phyloP scores from a whole-genome alignment of 2,888 invertebrate genomes.

The Micoletzkya japonica region DNA sequence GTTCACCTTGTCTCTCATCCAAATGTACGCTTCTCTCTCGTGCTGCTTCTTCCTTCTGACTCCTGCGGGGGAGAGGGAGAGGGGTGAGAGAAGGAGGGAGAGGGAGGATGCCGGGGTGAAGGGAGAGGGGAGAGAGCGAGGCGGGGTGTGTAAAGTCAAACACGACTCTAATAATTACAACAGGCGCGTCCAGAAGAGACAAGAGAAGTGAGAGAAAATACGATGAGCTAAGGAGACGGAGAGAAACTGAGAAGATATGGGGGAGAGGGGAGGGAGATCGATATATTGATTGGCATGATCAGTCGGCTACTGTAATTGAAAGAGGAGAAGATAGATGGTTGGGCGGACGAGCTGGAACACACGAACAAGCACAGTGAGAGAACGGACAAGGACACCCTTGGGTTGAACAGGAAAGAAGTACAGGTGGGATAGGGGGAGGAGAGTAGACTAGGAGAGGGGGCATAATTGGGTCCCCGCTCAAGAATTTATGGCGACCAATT shows the following conservation, averaged over 20 bases:
- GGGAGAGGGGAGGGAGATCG: not conserved
- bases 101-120: not conserved
- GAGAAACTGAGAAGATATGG: not conserved
- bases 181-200: not conserved
- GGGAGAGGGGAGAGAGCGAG: not conserved
- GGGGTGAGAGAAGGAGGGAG: no score
- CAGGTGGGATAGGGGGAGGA: no score
- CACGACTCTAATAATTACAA: conserved; percentile 25
- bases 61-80: not conserved
- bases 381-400: not conserved
- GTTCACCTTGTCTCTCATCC: no score
- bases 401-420: not conserved
- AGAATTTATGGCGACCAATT: no score
- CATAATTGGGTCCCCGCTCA: no score
- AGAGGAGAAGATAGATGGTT: no score
- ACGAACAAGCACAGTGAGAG: not conserved
- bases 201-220: no score
- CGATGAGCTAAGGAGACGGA: no score
- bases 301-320: no score
- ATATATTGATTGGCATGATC: not conserved
- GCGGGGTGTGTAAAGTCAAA: conserved; percentile 24
- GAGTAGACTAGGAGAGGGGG: no score
- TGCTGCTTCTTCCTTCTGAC: not conserved
- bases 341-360: no score
- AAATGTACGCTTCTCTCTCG: no score